Evolutionary conservation across 2,888 invertebrate genomes (phyloP).

Genomic region (Peribatodes rhomboidaria): DNA sequence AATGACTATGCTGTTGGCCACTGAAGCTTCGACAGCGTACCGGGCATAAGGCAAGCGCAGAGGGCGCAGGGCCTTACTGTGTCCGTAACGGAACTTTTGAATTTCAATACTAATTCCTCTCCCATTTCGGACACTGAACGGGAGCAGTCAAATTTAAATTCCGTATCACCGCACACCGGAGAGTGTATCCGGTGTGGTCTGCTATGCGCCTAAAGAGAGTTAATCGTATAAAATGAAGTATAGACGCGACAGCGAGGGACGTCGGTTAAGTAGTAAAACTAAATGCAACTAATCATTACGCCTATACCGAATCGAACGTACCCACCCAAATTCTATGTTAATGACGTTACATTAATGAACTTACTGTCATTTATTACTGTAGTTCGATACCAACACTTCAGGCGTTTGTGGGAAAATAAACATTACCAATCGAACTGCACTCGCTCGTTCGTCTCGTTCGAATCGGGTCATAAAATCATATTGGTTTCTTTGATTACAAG

Average conservation of each 20-base stretch:
- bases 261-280: constrained; percentile 34
- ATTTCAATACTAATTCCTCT: no score
- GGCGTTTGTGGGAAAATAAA: constrained; percentile 71
- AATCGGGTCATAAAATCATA: constrained; percentile 55
- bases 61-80: no score
- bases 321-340: constrained; percentile 70
- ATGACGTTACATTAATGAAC: constrained; percentile 66
- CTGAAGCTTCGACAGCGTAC: no score
- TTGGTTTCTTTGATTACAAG: constrained; percentile 57
- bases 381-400: constrained; percentile 62
- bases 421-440: constrained; percentile 49
- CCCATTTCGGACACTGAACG: no score
- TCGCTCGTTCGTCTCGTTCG: constrained; percentile 45
- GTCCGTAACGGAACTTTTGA: no score
- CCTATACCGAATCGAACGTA: constrained; percentile 46
- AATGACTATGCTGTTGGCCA: no score
- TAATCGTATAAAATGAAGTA: not conserved
- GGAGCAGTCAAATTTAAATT: no score
- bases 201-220: no score
- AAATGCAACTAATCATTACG: constrained; percentile 50
- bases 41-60: no score
- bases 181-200: no score
- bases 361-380: constrained; percentile 71
- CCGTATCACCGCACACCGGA: no score
- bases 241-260: constrained; percentile 11